Conservation (phyloP, 2,113 vertebrate species). For the Psephotus haematonotus region DNA sequence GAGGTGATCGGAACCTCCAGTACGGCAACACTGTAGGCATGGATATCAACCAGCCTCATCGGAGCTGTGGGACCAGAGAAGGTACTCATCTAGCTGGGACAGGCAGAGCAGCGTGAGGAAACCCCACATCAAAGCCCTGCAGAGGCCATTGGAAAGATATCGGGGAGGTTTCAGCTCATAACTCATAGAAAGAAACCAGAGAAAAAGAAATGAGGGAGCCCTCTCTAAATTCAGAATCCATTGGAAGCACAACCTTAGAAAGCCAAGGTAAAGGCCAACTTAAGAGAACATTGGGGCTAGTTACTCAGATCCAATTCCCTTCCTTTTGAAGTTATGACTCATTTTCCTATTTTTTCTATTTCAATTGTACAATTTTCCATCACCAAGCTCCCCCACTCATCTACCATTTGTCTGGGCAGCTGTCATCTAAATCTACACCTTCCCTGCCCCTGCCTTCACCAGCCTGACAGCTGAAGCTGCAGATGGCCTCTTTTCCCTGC, state of each 20-base stretch:
- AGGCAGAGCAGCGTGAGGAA: background rate
- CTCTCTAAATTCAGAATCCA: background rate
- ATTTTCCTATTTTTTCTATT: background rate
- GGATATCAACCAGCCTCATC: background rate
- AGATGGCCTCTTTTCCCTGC: background rate
- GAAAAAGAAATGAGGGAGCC: background rate
- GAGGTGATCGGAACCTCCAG: background rate
- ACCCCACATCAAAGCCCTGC: background rate
- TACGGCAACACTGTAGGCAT: background rate
- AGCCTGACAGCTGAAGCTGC: background rate
- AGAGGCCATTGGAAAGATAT: background rate
- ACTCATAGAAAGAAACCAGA: background rate
- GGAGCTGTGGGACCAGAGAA: background rate
- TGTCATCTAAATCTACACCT: slow-evolving; percentile 1
- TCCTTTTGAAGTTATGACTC: background rate
- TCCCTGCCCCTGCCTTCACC: background rate
- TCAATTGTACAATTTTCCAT: background rate
- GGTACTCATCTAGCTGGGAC: background rate
- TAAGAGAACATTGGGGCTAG: background rate
- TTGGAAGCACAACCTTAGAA: background rate
- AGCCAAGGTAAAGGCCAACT: background rate
- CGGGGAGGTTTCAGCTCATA: background rate
- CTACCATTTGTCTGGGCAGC: background rate
- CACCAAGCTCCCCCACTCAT: background rate
- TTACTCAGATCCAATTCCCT: background rate